Percentiles rank a stretch among this genome's conserved stretches.
Conservation (phyloP, 2,797 vertebrate genomes). For the Loris lydekkerianus region DNA sequence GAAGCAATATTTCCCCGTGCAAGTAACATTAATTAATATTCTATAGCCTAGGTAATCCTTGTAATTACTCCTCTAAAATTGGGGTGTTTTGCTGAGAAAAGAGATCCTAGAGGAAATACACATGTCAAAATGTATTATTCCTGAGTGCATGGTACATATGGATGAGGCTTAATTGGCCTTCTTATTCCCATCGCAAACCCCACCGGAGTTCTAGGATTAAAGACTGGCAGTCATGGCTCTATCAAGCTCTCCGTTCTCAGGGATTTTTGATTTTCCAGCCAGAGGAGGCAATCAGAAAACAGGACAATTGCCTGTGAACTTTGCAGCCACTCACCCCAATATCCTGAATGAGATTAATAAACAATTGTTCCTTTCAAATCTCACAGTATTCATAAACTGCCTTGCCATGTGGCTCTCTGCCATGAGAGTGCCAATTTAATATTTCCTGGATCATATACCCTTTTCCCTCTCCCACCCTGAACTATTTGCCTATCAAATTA, state of each 20-base stretch:
- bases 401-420: not conserved
- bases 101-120: constrained; percentile 74
- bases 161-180: constrained; percentile 55
- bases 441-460: not conserved
- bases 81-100: constrained; percentile 70
- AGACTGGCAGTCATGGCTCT: constrained; percentile 26
- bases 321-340: not conserved
- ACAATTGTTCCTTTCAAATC: constrained; percentile 50
- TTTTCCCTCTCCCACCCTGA: constrained; percentile 7
- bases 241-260: constrained; percentile 65
- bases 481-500: constrained; percentile 70
- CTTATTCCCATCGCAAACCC: constrained; percentile 52
- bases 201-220: constrained; percentile 43
- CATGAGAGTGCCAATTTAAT: constrained; percentile 31
- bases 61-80: constrained; percentile 76
- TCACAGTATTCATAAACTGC: not conserved
- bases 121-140: constrained; percentile 78
- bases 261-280: constrained; percentile 60
- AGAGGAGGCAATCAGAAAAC: constrained; percentile 56
- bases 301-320: constrained; percentile 26
- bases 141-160: constrained; percentile 5
- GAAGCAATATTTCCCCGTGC: constrained; percentile 62
- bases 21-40: constrained; percentile 81
- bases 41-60: constrained; percentile 71
- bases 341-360: constrained; percentile 63